phyloP scores from a whole-genome alignment of 2,113 vertebrate genomes.

The Chionomys nivalis region DNA sequence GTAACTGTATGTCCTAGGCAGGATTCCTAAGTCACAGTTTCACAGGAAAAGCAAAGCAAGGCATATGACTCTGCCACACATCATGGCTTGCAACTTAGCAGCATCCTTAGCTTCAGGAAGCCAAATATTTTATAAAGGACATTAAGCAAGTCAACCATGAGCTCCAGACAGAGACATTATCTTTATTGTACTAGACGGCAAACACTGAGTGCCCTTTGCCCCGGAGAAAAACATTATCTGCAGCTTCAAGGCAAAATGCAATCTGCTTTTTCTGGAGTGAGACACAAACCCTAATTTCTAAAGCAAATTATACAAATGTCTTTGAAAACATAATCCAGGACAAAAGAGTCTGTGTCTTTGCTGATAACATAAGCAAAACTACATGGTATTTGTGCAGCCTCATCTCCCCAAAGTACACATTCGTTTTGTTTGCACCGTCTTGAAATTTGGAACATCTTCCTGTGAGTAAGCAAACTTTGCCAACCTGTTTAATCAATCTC shows the following conservation, averaged over 20 bases:
- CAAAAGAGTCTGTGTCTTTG: not conserved
- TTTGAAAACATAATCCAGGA: slow-evolving; percentile 16
- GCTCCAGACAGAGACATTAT: not conserved
- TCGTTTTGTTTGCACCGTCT: not conserved
- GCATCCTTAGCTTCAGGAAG: not conserved
- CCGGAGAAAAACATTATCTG: not conserved
- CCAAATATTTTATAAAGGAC: slow-evolving; percentile 7
- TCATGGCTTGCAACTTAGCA: not conserved
- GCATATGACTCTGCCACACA: not conserved
- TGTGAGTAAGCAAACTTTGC: not conserved
- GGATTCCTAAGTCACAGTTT: not conserved
- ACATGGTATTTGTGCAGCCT: not conserved
- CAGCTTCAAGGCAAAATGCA: not conserved
- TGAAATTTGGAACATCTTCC: not conserved
- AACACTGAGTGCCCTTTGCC: not conserved
- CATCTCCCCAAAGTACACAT: not conserved
- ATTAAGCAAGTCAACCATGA: slow-evolving; percentile 15
- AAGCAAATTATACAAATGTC: slow-evolving; percentile 18
- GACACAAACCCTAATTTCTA: not conserved
- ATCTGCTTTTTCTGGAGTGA: not conserved
- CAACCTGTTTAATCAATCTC: not conserved
- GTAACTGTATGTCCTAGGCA: not conserved
- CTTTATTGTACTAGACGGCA: slow-evolving; percentile 31
- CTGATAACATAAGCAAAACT: not conserved
- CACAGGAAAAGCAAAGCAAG: not conserved